Conservation (phyloP, 2,888 invertebrate species). For the Heliconius ethilla region DNA sequence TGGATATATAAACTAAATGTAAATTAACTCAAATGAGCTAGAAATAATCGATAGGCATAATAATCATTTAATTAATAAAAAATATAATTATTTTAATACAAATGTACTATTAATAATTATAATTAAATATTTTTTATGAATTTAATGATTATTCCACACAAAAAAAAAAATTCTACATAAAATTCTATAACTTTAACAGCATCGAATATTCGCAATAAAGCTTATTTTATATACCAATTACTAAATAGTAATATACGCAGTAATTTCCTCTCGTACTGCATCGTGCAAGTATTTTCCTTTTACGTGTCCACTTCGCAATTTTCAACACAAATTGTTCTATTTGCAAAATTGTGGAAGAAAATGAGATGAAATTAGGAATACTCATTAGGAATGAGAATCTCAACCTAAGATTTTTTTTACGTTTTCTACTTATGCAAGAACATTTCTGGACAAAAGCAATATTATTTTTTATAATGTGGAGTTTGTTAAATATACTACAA, state of each 20-base stretch:
- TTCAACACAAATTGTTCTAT: conserved; percentile 9
- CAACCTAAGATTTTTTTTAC: background rate
- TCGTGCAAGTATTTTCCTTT: conserved; percentile 22
- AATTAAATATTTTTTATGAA: too few species aligned
- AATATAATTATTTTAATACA: too few species aligned
- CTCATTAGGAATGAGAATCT: background rate
- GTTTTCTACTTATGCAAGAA: too few species aligned
- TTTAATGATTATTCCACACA: too few species aligned
- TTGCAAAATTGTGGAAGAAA: conserved; percentile 2
- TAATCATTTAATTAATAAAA: too few species aligned
- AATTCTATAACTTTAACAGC: background rate
- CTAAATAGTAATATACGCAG: conserved; percentile 13
- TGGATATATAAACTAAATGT: too few species aligned
- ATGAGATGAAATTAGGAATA: conserved; percentile 7
- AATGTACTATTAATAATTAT: too few species aligned
- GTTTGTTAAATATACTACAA: too few species aligned
- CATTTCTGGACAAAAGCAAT: too few species aligned
- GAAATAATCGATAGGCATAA: too few species aligned
- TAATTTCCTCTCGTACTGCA: conserved; percentile 12
- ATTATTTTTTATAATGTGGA: too few species aligned
- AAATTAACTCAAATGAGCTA: too few species aligned
- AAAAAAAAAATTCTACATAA: background rate
- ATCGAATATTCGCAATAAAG: background rate
- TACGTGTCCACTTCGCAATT: conserved; percentile 25
- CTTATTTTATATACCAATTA: background rate